Percentiles rank a stretch among this genome's conserved stretches.
phyloP scores from a whole-genome alignment of 2,888 invertebrate genomes.

The Toxonevra muliebris region DNA sequence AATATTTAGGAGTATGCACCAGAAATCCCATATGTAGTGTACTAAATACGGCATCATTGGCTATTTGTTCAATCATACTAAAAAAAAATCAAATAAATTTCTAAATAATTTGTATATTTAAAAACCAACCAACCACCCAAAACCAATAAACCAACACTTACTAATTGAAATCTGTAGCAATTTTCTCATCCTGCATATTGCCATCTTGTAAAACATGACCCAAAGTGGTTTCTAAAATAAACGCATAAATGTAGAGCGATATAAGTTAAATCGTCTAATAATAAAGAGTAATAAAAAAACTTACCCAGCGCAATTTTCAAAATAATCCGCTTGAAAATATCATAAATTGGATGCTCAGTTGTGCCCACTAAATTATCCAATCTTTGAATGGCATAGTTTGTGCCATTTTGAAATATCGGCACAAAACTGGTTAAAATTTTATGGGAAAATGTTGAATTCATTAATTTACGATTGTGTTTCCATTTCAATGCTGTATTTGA shows the following conservation, averaged over 20 bases:
- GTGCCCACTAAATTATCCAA: conserved; percentile 12
- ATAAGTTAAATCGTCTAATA: neutral
- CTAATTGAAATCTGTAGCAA: conserved; percentile 27
- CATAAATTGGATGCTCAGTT: conserved; percentile 15
- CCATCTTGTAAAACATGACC: conserved; percentile 17
- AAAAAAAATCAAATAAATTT: neutral
- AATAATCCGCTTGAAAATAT: conserved; percentile 20
- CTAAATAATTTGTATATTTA: neutral
- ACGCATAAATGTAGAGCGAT: neutral
- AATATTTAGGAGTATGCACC: conserved; percentile 10
- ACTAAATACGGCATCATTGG: conserved; percentile 10
- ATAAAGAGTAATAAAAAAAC: neutral
- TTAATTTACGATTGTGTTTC: conserved; percentile 45
- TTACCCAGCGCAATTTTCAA: conserved; percentile 27
- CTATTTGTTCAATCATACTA: conserved; percentile 16
- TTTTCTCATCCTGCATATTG: conserved; percentile 16
- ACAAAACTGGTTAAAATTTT: conserved; percentile 44
- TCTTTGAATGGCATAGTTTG: conserved; percentile 7
- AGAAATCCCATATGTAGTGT: conserved; percentile 15
- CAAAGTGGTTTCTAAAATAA: conserved; percentile 29
- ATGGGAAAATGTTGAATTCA: conserved; percentile 45
- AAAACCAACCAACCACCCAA: no score
- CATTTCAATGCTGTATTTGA: conserved; percentile 29
- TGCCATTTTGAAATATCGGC: conserved; percentile 43
- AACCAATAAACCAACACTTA: conserved; percentile 5